phyloP scores from a whole-genome alignment of 2,113 vertebrate species.

The Synodontis membranacea region DNA sequence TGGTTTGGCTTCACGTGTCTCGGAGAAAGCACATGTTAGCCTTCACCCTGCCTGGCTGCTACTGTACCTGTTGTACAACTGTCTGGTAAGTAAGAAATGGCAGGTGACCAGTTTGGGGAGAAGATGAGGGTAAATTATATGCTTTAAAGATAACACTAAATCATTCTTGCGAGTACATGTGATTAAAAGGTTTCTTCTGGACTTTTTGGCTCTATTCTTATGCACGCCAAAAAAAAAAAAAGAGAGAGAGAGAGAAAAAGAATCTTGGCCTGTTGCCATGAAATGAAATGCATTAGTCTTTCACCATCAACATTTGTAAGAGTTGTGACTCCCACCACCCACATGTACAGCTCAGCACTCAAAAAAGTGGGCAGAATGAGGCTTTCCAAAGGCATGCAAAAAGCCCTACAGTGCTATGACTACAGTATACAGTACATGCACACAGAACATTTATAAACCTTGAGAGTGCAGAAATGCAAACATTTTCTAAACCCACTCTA shows the following conservation, averaged over 20 bases:
- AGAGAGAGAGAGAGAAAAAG: constrained; percentile 11
- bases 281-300: constrained; percentile 12
- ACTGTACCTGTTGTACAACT: neutral
- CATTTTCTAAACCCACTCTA: neutral
- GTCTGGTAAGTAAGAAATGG: neutral
- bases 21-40: neutral
- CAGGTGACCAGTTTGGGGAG: neutral
- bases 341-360: constrained; percentile 55
- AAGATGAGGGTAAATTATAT: neutral
- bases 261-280: neutral
- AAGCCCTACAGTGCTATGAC: neutral
- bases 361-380: constrained; percentile 61
- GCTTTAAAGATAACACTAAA: neutral
- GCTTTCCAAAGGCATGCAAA: constrained; percentile 52
- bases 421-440: neutral
- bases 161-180: neutral
- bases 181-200: neutral
- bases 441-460: neutral
- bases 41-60: neutral
- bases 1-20: neutral
- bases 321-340: constrained; percentile 59
- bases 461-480: neutral
- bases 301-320: constrained; percentile 49
- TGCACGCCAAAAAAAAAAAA: neutral
- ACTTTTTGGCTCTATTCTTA: constrained; percentile 10